Conservation (phyloP, 2,797 vertebrate genomes). For the Acanthornis magna region DNA sequence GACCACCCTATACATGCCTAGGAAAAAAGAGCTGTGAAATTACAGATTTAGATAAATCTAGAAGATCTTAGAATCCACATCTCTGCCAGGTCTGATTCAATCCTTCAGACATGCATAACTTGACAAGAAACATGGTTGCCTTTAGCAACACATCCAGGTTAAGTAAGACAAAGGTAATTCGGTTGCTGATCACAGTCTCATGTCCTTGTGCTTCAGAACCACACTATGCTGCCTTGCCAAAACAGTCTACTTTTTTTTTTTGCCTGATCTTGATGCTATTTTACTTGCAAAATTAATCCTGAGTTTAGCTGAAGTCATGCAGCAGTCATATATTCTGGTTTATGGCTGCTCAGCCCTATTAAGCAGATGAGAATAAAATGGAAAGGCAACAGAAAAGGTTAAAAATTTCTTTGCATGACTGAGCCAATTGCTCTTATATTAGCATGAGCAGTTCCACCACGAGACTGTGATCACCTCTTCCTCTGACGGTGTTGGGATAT, state of each 20-base stretch:
- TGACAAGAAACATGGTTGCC: not conserved
- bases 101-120: not conserved
- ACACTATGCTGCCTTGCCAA: not conserved
- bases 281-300: not conserved
- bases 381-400: not conserved
- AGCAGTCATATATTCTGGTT: not conserved
- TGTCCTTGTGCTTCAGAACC: not conserved
- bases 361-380: not conserved
- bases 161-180: not conserved
- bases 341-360: not conserved
- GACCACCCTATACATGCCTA: not conserved
- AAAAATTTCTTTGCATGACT: not conserved
- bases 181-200: not conserved
- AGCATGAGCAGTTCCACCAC: not conserved
- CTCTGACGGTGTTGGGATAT: not conserved
- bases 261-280: not conserved
- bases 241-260: not conserved
- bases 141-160: constrained; percentile 6
- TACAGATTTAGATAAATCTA: not conserved
- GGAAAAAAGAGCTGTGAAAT: not conserved
- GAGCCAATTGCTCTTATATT: not conserved
- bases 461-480: not conserved
- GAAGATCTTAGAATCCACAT: not conserved
- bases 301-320: not conserved
- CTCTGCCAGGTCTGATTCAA: not conserved